Evolutionary conservation across 2,888 invertebrate species (phyloP), one percentile per base, ranked within the genome.

Genomic region (Miltochrista miniata): DNA sequence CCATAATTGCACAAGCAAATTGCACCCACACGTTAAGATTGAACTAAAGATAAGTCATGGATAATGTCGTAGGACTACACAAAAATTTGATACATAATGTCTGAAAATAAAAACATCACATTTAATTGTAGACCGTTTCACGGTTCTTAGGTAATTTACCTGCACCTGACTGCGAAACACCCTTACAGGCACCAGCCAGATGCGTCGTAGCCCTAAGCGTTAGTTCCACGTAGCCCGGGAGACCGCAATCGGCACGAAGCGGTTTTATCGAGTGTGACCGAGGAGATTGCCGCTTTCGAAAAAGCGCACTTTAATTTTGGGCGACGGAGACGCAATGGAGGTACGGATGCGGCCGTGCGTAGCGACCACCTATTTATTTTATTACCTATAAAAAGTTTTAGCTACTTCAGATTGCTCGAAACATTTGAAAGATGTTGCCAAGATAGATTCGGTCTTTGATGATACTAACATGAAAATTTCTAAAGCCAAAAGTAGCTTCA

Each of bases 271-370:
- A 78, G 77, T 87, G 88, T 87, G 86, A 90, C 90, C 78, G 83
- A 77, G 78, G 70, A 80, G 84, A 83, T 84, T 81, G 83, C 70
- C 74, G 82, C 81, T 86, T 81, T 85, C 85, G 83, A 88, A 87
- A 87, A 88, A 85, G 86, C 86, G 79, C 83, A 83, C 80, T 87
- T 90, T 87, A 90, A 89, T 88, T 90, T 84, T 77, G 87, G 81
- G 70, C 78, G 70, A 72, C 72, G 75, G 70, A 78, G 70, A 72
- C 72, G 75, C 73, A 74, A 73, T 72, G 74, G 80, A 67, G 72
- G 65, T 76, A 71, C 64, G 72, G 68, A 62, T 64, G 73, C 81
- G 72, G 68, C 76, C 90, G 90, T 87, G 89, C 90, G 87, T 83
- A 77, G 71, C 85, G 72, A 74, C 75, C 74, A 76, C 81, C 80